These are phyloP conservation scores for Drosophila busckii DNA, from an alignment of 1,140 invertebrate genomes.

Conservation along the genomic window DNA sequence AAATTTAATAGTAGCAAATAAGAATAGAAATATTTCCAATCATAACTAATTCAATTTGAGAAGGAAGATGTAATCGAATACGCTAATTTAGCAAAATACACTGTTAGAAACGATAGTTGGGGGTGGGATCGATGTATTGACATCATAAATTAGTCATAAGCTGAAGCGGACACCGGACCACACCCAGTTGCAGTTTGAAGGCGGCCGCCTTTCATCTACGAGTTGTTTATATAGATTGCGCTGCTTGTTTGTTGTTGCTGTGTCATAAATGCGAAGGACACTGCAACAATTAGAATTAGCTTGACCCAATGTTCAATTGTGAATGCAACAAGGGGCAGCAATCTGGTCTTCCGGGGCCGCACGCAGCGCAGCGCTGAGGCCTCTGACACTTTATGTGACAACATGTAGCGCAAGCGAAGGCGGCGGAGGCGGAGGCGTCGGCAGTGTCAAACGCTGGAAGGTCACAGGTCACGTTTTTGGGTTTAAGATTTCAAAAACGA, in stretches of 20 bases:
- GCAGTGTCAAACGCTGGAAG: slow-evolving; percentile 21
- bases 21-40: too few species aligned
- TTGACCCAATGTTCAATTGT: neutral
- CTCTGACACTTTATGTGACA: slow-evolving; percentile 74
- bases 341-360: slow-evolving; percentile 45
- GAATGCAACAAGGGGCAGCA: neutral
- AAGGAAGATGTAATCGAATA: too few species aligned
- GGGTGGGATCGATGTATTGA: too few species aligned
- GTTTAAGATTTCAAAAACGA: slow-evolving; percentile 1
- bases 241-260: slow-evolving; percentile 48
- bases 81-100: too few species aligned
- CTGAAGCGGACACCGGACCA: slow-evolving; percentile 43
- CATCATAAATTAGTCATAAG: too few species aligned
- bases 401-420: slow-evolving; percentile 52
- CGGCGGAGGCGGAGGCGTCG: slow-evolving; percentile 15
- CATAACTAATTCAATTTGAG: too few species aligned
- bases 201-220: slow-evolving; percentile 39
- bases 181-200: slow-evolving; percentile 27
- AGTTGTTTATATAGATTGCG: slow-evolving; percentile 31
- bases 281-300: slow-evolving; percentile 52
- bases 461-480: slow-evolving; percentile 24
- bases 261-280: slow-evolving; percentile 70
- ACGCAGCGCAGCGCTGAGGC: slow-evolving; percentile 60
- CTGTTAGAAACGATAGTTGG: too few species aligned
- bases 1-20: too few species aligned